Evolutionary conservation across 2,113 vertebrate genomes (phyloP).

Genomic region (Ameiurus melas): DNA sequence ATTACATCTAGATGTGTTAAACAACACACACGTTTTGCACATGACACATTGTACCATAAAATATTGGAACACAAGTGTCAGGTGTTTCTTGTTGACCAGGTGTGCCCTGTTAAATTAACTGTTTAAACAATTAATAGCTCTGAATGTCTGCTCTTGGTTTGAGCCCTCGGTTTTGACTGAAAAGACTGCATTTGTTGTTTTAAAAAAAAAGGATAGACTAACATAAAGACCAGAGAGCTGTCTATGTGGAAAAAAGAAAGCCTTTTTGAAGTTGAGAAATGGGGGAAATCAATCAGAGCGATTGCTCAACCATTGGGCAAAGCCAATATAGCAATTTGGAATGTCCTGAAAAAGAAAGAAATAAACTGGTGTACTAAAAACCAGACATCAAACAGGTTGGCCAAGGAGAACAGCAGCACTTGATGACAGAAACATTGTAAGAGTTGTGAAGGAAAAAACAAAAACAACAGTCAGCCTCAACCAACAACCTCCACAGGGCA

Average conservation of each 20-base stretch:
- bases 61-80: background rate
- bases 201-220: background rate
- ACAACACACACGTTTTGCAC: background rate
- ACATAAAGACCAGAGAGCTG: background rate
- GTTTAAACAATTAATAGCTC: background rate
- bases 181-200: background rate
- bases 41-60: background rate
- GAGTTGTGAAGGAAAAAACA: background rate
- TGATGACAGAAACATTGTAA: background rate
- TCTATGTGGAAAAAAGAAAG: background rate
- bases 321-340: background rate
- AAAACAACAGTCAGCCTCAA: background rate
- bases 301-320: background rate
- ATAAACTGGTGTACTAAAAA: background rate
- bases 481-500: background rate
- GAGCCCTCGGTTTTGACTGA: background rate
- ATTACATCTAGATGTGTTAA: background rate
- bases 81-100: background rate
- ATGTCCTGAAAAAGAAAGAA: background rate
- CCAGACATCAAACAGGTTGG: background rate
- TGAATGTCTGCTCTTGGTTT: background rate
- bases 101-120: background rate
- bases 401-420: background rate
- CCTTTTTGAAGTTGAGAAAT: background rate
- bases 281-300: background rate